Base-by-base conservation (phyloP, 2,113 vertebrate genomes). In the Scartelaos histophorus region DNA sequence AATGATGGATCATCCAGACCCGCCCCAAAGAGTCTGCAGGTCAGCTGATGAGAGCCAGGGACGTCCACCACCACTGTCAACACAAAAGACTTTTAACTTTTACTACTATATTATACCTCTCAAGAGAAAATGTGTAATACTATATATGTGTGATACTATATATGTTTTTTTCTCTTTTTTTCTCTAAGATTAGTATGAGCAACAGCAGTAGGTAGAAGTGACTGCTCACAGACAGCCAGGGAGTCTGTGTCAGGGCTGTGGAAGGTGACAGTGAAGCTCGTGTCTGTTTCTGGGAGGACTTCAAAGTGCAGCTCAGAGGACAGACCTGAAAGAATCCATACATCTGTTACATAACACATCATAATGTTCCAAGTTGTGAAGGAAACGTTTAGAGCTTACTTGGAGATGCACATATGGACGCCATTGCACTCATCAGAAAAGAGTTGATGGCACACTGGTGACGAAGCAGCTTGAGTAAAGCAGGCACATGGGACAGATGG, bases 181-280 rank as follows among this genome's bases (percentile, higher is more conserved):
- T 43, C 7, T 43, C 38, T 10, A 10, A 10, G 38, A 7, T 43
- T 43, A 29, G 29, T 29, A 29, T 29, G 29, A 29, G 29, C 4
- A 11, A 43, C 38, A 43, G 7, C 7, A 43, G 38, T 43, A 10
- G 38, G 38, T 43, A 43, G 38, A 43, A 43, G 38, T 43, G 38
- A 43, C 22, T 51, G 88, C 94, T 21, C 92, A 97, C 95, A 94
- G 64, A 94, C 93, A 29, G 90, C 87, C 19, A 97, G 92, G 64
- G 86, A 90, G 70, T 92, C 87, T 0, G 75, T 56, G 43, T 78
- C 16, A 0, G 92, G 93, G 22, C 85, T 91, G 49, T 78, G 83
- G 83, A 96, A 96, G 38, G 94, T 93, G 68, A 96, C 90, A 34
- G 89, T 94, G 74, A 97, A 91, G 80, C 94, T 93, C 70, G 73